Conservation (phyloP, 2,888 invertebrate genomes). For the Melinaea marsaeus region DNA sequence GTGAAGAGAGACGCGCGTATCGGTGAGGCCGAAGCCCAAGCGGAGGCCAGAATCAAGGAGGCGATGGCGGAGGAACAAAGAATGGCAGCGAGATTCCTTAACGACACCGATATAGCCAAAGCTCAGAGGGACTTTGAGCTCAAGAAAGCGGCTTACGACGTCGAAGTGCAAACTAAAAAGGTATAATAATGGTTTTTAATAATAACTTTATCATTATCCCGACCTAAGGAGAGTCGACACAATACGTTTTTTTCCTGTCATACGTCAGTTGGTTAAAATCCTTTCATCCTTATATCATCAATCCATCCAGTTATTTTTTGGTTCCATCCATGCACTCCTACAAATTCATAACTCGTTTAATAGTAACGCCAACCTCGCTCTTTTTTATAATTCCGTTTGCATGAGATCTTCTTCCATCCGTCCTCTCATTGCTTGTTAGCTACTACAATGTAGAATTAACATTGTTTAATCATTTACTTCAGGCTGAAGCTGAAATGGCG, state of each 20-base stretch:
- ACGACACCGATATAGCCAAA: slow-evolving; percentile 98
- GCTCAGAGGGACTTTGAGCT: slow-evolving; percentile 97
- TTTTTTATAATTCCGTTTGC: too few relatives aligned
- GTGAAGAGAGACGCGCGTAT: slow-evolving; percentile 97
- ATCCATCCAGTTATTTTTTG: too few relatives aligned
- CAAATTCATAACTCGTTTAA: too few relatives aligned
- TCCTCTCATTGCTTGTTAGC: too few relatives aligned
- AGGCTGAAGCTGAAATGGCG: slow-evolving; percentile 96
- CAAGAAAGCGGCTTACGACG: slow-evolving; percentile 97
- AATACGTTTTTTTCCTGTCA: too few relatives aligned
- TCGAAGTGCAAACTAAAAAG: slow-evolving; percentile 96
- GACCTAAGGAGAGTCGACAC: too few relatives aligned
- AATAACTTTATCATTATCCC: too few relatives aligned
- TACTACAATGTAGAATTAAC: neutral
- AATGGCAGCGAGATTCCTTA: slow-evolving; percentile 94
- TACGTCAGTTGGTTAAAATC: too few relatives aligned
- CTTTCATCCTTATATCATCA: too few relatives aligned
- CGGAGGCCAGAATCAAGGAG: slow-evolving; percentile 94
- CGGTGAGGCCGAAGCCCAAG: slow-evolving; percentile 96
- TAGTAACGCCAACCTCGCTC: too few relatives aligned
- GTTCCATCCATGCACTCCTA: too few relatives aligned
- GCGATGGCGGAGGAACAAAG: slow-evolving; percentile 97
- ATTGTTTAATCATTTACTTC: slow-evolving; percentile 9
- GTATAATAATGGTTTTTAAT: slow-evolving; percentile 52
- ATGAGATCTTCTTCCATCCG: too few relatives aligned